Percentiles rank a stretch among this genome's conserved stretches.
phyloP scores from a whole-genome alignment of 92 coral and sea anemone genomes.

The Zoanthus sansibaricus region DNA sequence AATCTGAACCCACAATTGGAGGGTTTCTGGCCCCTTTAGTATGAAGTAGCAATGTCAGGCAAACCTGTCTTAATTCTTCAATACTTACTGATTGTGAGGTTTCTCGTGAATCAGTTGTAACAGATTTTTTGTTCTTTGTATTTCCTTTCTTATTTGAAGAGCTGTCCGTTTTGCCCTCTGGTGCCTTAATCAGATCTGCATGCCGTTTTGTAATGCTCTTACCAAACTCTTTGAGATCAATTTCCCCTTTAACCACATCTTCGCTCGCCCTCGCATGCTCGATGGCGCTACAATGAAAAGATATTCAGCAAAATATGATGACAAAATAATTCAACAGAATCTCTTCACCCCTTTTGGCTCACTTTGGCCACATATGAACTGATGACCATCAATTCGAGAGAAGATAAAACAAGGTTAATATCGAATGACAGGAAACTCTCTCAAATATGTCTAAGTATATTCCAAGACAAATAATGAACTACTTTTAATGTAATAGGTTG shows the following conservation, averaged over 20 bases:
- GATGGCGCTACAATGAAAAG: conserved; percentile 62
- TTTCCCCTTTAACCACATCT: conserved; percentile 68
- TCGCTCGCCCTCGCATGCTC: conserved; percentile 85
- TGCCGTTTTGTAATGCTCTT: conserved; percentile 78
- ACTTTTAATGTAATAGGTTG: too few relatives aligned
- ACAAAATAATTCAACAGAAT: neutral
- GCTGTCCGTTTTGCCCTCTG: conserved; percentile 75
- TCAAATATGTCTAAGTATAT: too few relatives aligned
- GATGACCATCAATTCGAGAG: too few relatives aligned
- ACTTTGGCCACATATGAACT: too few relatives aligned
- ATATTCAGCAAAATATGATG: neutral
- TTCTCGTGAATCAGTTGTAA: conserved; percentile 55
- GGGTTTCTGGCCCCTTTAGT: too few relatives aligned
- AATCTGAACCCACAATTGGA: too few relatives aligned
- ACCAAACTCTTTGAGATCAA: conserved; percentile 75
- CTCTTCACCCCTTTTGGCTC: too few relatives aligned
- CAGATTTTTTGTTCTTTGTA: conserved; percentile 67
- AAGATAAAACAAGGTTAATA: too few relatives aligned
- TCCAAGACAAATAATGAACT: too few relatives aligned
- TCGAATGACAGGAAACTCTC: too few relatives aligned
- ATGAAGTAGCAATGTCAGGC: neutral
- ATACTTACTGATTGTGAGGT: conserved; percentile 18
- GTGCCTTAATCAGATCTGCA: conserved; percentile 84
- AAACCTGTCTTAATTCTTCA: neutral
- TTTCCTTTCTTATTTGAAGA: conserved; percentile 66